Evolutionary conservation across 2,113 vertebrate genomes (phyloP), one percentile per base, ranked within the genome.

Genomic region (Leucoraja erinaceus): DNA sequence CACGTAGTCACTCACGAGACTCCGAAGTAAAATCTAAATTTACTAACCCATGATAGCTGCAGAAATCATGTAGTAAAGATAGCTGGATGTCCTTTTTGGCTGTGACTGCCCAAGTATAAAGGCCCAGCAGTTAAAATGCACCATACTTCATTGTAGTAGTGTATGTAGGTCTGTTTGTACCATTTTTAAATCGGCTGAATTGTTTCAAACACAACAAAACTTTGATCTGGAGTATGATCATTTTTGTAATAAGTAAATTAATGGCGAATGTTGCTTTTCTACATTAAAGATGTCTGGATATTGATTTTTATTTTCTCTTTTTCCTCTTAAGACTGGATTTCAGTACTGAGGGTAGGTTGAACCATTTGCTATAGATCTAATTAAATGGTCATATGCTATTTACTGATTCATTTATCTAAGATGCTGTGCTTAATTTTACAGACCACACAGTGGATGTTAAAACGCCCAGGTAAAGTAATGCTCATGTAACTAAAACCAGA

Each of bases 321-420:
- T 84, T 25, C n/a, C 56, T 8, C 2, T 54, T 83, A 83, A 83
- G 47, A 83, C 47, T 56, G 79, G 47, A 83, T 10, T 22, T 10
- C 81, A 61, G 25, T 61, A 84, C 56, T 84, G 81, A 84, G 4
- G 81, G 81, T 84, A 61, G 59, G 81, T 84, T 84, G 54, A 59
- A 22, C 25, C 25, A 28, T 10, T 84, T 81, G 38, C 3, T 61
- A 4, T 61, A 28, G 28, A n/a, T n/a, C 11, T 10, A 59, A 59
- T 84, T 59, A 83, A 28, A 61, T 84, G 28, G 25, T 28, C 22
- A 84, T 84, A 61, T 78, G 38, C 31, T 79, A 33, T 38, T 79
- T 8, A 83, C 47, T 54, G 6, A 8, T 0, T 83, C 22, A 83
- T 56, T 83, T 28, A 4, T 84, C 22, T 61, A 84, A 83, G 59